A percentile compares a stretch with the other conserved stretches of the same genome.
Evolutionary conservation across 2,797 vertebrate genomes (phyloP).

Genomic region (Muscicapa striata): DNA sequence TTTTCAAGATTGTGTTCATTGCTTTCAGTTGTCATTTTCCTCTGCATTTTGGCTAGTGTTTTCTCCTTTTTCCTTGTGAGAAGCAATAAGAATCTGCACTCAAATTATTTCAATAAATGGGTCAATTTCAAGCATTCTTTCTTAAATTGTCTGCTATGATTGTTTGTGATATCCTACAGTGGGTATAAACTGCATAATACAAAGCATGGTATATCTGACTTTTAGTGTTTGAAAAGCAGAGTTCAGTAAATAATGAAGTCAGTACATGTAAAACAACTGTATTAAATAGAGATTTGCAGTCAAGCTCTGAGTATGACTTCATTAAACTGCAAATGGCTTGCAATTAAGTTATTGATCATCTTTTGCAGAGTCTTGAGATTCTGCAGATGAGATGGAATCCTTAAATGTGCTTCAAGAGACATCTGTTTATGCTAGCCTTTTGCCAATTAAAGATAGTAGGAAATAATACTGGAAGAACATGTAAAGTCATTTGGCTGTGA

Average conservation of each 20-base stretch:
- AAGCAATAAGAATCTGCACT: not conserved
- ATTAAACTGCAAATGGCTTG: not conserved
- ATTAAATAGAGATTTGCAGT: not conserved
- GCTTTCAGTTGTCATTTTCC: not conserved
- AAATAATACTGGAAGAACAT: not conserved
- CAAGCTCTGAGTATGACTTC: not conserved
- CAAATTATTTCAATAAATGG: not conserved
- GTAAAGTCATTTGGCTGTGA: not conserved
- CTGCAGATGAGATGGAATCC: not conserved
- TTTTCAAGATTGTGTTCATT: not conserved
- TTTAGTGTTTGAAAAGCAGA: not conserved
- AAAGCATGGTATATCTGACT: not conserved
- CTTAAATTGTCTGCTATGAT: not conserved
- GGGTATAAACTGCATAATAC: not conserved
- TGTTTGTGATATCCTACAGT: not conserved
- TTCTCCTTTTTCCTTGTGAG: not conserved
- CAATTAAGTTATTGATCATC: not conserved
- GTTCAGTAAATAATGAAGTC: not conserved
- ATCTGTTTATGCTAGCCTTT: not conserved
- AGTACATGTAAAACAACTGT: not conserved
- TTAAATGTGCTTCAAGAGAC: not conserved
- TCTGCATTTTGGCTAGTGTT: not conserved
- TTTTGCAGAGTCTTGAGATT: not conserved
- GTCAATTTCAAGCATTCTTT: not conserved
- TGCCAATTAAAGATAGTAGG: not conserved